These are phyloP conservation scores for Gallirallus australis DNA, from an alignment of 2,797 vertebrate genomes.

Conservation along the genomic window DNA sequence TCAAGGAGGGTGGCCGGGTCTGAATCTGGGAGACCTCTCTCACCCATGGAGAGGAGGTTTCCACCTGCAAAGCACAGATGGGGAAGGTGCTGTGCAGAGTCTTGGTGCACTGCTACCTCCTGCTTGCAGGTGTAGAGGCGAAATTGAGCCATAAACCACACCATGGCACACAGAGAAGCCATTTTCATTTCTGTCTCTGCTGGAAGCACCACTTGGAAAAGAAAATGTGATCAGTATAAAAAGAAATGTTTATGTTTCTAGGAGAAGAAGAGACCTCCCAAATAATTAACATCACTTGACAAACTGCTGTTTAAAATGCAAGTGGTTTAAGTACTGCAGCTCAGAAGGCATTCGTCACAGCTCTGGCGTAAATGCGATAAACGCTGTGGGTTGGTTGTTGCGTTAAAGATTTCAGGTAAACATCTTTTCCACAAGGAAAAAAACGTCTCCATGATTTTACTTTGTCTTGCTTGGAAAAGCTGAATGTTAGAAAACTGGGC, in stretches of 20 bases:
- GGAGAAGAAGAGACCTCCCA: constrained; percentile 45
- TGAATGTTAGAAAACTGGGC: not conserved
- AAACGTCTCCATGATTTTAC: not conserved
- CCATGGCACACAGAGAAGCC: not conserved
- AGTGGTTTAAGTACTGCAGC: constrained; percentile 54
- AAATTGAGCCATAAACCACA: not conserved
- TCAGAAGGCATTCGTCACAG: constrained; percentile 32
- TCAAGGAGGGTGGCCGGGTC: not conserved
- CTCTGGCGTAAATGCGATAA: not conserved
- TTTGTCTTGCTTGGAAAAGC: not conserved
- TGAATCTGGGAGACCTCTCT: not conserved
- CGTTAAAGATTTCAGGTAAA: not conserved
- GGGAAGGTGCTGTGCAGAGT: not conserved
- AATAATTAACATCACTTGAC: constrained; percentile 61
- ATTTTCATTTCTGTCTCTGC: constrained; percentile 31
- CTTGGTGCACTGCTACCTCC: fast-evolving
- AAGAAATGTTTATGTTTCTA: constrained; percentile 54
- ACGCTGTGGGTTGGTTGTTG: not conserved
- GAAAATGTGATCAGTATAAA: constrained; percentile 41
- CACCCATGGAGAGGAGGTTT: not conserved
- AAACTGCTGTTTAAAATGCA: constrained; percentile 61
- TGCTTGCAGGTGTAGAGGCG: not conserved
- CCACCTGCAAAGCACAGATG: not conserved
- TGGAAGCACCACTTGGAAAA: constrained; percentile 35
- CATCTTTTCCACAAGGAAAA: not conserved